Conservation (phyloP, 2,888 invertebrate species). For the Pecten maximus region DNA sequence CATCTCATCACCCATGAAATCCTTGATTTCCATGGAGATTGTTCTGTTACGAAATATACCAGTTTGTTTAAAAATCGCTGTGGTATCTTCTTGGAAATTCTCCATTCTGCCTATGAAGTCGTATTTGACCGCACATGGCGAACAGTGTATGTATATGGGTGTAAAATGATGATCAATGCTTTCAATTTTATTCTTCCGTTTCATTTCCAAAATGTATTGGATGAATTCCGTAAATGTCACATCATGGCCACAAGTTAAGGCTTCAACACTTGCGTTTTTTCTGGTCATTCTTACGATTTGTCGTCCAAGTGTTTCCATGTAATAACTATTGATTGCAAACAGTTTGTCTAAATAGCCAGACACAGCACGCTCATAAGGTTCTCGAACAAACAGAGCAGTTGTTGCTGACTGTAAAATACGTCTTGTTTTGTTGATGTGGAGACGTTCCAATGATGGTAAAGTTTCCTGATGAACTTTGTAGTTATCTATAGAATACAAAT, state of each 20-base stretch:
- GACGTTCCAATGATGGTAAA: neutral
- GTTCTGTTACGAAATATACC: neutral
- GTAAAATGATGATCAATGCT: constrained; percentile 40
- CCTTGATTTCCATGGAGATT: neutral
- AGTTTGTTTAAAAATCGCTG: neutral
- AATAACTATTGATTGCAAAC: constrained; percentile 8
- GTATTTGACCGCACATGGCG: constrained; percentile 38
- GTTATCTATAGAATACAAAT: neutral
- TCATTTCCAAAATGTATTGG: constrained; percentile 30
- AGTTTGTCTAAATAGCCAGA: constrained; percentile 45
- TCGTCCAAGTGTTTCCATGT: constrained; percentile 17
- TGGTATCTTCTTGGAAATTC: constrained; percentile 33
- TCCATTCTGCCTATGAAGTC: constrained; percentile 43
- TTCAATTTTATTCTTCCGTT: neutral
- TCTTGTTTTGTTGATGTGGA: neutral
- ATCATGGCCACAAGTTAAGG: constrained; percentile 39
- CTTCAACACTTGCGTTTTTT: neutral
- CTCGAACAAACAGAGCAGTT: constrained; percentile 40
- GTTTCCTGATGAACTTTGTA: neutral
- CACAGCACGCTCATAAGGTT: constrained; percentile 37
- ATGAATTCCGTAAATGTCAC: constrained; percentile 43
- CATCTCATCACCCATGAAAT: neutral
- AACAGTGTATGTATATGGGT: constrained; percentile 38
- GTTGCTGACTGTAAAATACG: neutral
- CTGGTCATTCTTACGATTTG: neutral